phyloP scores from a whole-genome alignment of 2,113 vertebrate species.

The Phycodurus eques region DNA sequence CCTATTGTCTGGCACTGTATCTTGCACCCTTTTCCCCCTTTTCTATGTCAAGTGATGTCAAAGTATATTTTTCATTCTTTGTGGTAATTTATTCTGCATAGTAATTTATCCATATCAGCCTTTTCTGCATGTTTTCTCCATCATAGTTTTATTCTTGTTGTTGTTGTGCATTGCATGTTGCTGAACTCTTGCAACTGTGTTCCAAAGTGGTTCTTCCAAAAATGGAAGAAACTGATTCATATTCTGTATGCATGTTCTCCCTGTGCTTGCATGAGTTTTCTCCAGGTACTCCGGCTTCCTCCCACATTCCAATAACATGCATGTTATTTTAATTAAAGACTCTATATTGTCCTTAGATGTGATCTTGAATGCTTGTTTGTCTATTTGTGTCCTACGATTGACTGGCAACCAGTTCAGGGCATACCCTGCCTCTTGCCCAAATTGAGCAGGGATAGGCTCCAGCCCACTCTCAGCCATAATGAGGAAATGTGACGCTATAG shows the following conservation, averaged over 20 bases:
- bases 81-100: neutral
- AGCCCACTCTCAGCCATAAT: neutral
- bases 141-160: neutral
- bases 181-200: neutral
- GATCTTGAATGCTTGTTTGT: neutral
- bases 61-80: neutral
- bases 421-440: neutral
- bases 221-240: neutral
- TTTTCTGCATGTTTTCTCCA: neutral
- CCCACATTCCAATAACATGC: neutral
- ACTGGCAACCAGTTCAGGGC: neutral
- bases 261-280: neutral
- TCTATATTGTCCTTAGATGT: neutral
- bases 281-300: neutral
- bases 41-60: neutral
- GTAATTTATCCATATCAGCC: neutral
- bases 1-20: neutral
- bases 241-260: neutral
- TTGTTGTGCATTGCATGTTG: neutral
- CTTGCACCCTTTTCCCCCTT: neutral
- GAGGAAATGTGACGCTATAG: neutral
- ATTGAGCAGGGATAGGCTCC: neutral
- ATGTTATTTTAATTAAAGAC: neutral
- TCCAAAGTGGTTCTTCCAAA: neutral
- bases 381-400: neutral